These are phyloP conservation scores for Anolis sagrei DNA, from an alignment of 2,113 vertebrate genomes.

Conservation along the genomic window DNA sequence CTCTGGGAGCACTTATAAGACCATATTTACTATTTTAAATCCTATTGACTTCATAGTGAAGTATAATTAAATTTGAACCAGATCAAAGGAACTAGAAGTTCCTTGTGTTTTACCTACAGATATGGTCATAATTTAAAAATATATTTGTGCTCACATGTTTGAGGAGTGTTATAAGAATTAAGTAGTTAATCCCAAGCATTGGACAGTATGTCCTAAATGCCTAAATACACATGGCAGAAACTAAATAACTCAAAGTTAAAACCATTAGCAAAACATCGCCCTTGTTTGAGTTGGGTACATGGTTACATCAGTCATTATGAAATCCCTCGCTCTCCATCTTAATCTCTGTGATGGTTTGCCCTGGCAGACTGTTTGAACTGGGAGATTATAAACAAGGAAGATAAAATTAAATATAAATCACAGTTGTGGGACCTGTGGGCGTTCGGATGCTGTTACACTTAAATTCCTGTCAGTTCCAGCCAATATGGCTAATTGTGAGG, in stretches of 20 bases:
- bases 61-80: neutral
- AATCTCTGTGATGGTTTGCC: neutral
- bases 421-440: neutral
- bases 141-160: conserved; percentile 48
- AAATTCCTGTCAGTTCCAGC: neutral
- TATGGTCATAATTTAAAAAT: neutral
- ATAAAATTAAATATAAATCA: neutral
- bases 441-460: neutral
- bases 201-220: conserved; percentile 77
- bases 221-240: conserved; percentile 77
- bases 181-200: conserved; percentile 79
- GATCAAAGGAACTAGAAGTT: neutral
- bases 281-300: conserved; percentile 59
- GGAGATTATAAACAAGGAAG: neutral
- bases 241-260: conserved; percentile 75
- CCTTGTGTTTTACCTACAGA: neutral
- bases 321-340: conserved; percentile 69
- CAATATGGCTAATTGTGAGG: neutral
- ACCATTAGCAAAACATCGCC: conserved; percentile 69
- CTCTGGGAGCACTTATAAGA: too few species aligned
- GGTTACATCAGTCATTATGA: conserved; percentile 71
- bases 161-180: conserved; percentile 78
- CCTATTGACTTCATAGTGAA: neutral
- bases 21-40: neutral
- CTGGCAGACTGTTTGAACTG: neutral